Percentiles rank a stretch among this genome's conserved stretches.
Conservation (phyloP, 2,888 invertebrate genomes). For the Pristionchus maxplancki region DNA sequence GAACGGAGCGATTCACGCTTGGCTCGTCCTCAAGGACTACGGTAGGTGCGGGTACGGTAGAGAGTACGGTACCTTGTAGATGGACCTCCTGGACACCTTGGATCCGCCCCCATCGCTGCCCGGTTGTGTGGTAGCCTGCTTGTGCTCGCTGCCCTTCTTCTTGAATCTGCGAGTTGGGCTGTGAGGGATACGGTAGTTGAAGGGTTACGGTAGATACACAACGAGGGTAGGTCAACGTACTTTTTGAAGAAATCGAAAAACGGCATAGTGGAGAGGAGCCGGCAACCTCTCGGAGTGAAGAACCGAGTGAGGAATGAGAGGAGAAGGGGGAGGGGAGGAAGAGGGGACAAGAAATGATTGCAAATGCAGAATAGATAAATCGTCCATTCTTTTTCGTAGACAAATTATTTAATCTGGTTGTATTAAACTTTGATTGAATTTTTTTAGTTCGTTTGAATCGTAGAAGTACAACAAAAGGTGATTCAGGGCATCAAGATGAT, state of each 20-base stretch:
- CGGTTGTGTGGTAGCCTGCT: neutral
- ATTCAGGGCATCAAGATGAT: constrained; percentile 8
- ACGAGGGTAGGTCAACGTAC: neutral
- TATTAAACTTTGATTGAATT: neutral
- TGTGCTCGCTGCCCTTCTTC: neutral
- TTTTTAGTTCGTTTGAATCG: neutral
- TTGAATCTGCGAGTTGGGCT: neutral
- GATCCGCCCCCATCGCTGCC: neutral
- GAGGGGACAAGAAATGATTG: neutral
- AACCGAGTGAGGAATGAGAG: neutral
- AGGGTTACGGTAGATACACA: neutral
- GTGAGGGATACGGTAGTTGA: neutral
- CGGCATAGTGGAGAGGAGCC: neutral
- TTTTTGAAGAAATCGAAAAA: constrained; percentile 35
- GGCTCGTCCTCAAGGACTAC: constrained; percentile 1
- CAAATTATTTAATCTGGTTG: neutral
- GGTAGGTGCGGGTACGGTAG: neutral
- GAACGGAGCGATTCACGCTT: neutral
- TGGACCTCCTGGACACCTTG: constrained; percentile 4
- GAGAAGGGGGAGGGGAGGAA: neutral
- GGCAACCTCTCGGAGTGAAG: neutral
- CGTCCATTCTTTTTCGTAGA: neutral
- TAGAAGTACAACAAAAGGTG: neutral
- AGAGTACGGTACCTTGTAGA: neutral
- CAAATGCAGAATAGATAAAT: neutral